Conservation (phyloP, 2,797 vertebrate genomes). For the Lithobates pipiens region DNA sequence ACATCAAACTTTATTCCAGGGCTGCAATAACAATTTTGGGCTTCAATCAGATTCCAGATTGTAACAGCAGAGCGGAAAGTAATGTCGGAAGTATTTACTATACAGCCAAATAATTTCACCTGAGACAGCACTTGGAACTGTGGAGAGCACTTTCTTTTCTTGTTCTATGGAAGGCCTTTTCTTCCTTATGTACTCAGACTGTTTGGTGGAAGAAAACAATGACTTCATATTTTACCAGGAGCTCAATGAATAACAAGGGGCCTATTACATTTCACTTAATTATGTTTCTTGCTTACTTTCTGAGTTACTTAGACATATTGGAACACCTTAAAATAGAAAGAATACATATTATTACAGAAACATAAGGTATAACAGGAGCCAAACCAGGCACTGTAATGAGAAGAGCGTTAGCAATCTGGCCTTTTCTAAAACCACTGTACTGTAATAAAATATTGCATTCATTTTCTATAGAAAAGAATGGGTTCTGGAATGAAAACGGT, state of each 20-base stretch:
- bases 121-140: constrained; percentile 41
- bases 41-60: constrained; percentile 19
- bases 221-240: constrained; percentile 1
- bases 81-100: constrained; percentile 44
- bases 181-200: background rate
- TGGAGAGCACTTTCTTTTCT: background rate
- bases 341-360: background rate
- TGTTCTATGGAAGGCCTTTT: background rate
- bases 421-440: too few relatives aligned
- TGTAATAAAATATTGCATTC: too few relatives aligned
- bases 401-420: too few relatives aligned
- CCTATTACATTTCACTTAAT: background rate
- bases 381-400: too few relatives aligned
- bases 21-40: background rate
- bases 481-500: too few relatives aligned
- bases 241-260: background rate
- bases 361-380: too few relatives aligned
- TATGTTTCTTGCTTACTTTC: background rate
- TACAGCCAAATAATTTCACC: constrained; percentile 31
- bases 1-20: constrained; percentile 32
- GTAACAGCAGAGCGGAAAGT: constrained; percentile 45
- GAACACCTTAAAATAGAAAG: background rate
- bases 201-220: background rate
- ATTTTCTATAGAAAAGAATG: too few relatives aligned
- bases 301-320: background rate